Base-by-base conservation (phyloP, 2,888 invertebrate genomes). In the Volucella inanis region DNA sequence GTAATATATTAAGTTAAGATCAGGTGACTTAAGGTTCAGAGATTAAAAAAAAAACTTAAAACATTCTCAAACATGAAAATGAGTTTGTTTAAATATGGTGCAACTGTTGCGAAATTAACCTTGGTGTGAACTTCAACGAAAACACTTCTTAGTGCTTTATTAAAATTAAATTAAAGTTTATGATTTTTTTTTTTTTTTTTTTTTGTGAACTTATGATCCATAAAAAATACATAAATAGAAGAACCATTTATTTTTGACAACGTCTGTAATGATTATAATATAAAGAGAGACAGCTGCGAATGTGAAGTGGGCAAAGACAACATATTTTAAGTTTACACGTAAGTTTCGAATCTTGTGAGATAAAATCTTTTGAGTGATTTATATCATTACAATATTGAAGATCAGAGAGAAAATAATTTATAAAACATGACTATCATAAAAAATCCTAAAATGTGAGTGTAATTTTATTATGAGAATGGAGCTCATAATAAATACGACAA, bases 1-100 rank as follows among this genome's bases (percentile, higher is more conserved):
- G 67, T 76, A 61, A 76, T 76, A n/a, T n/a, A n/a, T n/a, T n/a
- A 52, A 67, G 59, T 52, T 52, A 47, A 15, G 61, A 57, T 50
- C 52, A 61, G 68, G 65, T 59, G 50, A 67, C 50, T 76, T 67
- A 62, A 62, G 39, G 39, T 59, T 59, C 57, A 72, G 54, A 62
- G 38, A 14, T 72, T 72, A 72, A 45, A 72, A 72, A 72, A 54
- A 72, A 31, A 31, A 31, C 1, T 22, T 22, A 22, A 22, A 22
- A 6, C 6, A 31, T 22, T 22, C 18, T 22, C 18, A 22, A 22
- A 22, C 47, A 15, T 62, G 45, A 38, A 55, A 55, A 55, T 38
- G 8, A 11, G 31, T 39, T 39, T 14, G 38, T 8, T 57, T 41
- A 11, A n/a, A 41, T 45, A 18, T 41, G 6, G 11, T 39, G 11